Evolutionary conservation across 2,797 vertebrate species (phyloP).

Genomic region (Trachurus trachurus): DNA sequence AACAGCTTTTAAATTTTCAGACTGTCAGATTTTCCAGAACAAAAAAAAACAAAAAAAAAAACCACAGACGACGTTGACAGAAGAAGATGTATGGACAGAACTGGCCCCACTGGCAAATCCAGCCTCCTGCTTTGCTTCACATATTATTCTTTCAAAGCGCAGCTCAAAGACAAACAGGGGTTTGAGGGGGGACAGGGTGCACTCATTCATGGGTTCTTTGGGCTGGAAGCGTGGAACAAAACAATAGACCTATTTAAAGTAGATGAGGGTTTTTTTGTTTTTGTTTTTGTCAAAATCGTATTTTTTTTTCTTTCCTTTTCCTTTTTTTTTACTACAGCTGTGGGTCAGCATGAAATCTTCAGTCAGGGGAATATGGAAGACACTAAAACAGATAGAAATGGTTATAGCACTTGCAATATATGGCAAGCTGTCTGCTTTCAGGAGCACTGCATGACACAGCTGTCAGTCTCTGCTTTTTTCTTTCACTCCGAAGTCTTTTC

Average conservation of each 20-base stretch:
- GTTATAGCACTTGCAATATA: conserved; percentile 15
- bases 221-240: neutral
- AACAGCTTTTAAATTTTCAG: neutral
- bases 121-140: neutral
- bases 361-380: conserved; percentile 3
- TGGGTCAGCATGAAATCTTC: conserved; percentile 26
- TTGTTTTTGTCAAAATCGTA: neutral
- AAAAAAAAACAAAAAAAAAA: conserved; percentile 10
- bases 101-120: neutral
- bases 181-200: neutral
- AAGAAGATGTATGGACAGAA: conserved; percentile 5
- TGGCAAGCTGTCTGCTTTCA: neutral
- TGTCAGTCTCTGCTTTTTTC: neutral
- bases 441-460: neutral
- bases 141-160: conserved; percentile 1
- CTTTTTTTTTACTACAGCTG: conserved; percentile 35
- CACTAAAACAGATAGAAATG: conserved; percentile 4
- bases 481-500: neutral
- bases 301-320: neutral
- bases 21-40: conserved; percentile 25
- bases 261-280: neutral
- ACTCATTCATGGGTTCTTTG: neutral
- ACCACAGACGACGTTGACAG: neutral
- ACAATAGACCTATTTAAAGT: neutral
- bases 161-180: neutral